A percentile compares a stretch with the other conserved stretches of the same genome.
These are phyloP conservation scores for Punctoribates punctum DNA, from an alignment of 2,888 invertebrate genomes.

Conservation along the genomic window DNA sequence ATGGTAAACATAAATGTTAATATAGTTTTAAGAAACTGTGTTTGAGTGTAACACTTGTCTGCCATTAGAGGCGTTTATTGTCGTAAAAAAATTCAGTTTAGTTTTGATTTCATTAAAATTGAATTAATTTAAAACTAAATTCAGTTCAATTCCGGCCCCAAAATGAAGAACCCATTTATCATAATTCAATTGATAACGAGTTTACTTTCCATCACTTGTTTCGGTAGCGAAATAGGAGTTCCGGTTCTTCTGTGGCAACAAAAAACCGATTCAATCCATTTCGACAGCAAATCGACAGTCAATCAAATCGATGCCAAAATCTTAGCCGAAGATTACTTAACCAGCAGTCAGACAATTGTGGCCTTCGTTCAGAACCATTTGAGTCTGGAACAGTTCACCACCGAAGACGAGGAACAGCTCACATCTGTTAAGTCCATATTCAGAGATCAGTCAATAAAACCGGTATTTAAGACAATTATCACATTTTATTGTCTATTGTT, in stretches of 20 bases:
- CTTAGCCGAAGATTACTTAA: neutral
- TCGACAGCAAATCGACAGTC: neutral
- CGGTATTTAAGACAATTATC: neutral
- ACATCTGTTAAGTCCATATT: neutral
- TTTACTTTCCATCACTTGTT: neutral
- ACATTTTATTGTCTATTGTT: neutral
- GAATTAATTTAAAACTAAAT: too few relatives aligned
- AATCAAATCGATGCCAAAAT: neutral
- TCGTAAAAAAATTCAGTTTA: too few relatives aligned
- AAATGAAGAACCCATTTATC: neutral
- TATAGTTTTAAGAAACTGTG: too few relatives aligned
- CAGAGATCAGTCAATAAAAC: neutral
- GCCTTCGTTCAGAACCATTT: neutral
- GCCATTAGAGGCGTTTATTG: too few relatives aligned
- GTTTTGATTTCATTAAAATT: too few relatives aligned
- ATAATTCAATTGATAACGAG: neutral
- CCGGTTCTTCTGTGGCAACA: neutral
- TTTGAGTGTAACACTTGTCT: too few relatives aligned
- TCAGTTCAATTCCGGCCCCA: too few relatives aligned
- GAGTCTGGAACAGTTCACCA: slow-evolving; percentile 8
- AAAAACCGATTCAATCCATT: too few relatives aligned
- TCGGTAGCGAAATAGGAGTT: neutral
- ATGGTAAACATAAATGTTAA: too few relatives aligned
- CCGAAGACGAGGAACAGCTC: neutral
- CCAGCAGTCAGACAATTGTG: neutral